These are phyloP conservation scores for Strix uralensis DNA, from an alignment of 2,113 vertebrate genomes.

Conservation along the genomic window DNA sequence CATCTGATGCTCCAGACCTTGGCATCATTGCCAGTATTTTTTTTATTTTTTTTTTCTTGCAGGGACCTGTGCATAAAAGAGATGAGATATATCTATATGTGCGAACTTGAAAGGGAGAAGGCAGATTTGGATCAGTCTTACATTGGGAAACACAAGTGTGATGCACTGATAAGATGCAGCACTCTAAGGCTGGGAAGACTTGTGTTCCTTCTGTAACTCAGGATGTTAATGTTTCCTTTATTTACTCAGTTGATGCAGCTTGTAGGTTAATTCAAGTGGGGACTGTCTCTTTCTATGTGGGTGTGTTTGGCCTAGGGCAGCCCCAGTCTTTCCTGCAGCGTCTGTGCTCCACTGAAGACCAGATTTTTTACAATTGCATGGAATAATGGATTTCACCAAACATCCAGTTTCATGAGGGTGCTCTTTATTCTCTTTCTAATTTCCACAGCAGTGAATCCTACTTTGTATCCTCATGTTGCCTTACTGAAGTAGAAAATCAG, in stretches of 20 bases:
- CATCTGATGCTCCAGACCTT: background rate
- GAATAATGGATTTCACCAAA: background rate
- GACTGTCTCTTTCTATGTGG: background rate
- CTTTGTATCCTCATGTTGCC: background rate
- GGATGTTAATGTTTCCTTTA: background rate
- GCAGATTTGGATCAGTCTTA: background rate
- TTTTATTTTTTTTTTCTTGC: background rate
- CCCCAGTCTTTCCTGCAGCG: background rate
- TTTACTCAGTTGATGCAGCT: background rate
- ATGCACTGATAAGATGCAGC: background rate
- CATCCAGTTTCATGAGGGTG: background rate
- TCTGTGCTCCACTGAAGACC: accelerated
- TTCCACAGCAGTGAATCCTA: background rate
- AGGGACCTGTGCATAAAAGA: background rate
- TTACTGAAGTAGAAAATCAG: background rate
- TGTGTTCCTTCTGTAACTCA: background rate
- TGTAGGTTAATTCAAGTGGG: background rate
- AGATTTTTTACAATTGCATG: background rate
- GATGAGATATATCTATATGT: background rate
- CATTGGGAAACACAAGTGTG: background rate
- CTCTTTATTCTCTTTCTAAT: background rate
- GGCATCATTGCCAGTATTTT: background rate
- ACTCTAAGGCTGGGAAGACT: background rate
- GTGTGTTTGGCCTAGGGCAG: background rate
- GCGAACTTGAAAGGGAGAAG: background rate